Evolutionary conservation across 2,113 vertebrate genomes (phyloP), one percentile per base, ranked within the genome.

Genomic region (Falco punctatus): DNA sequence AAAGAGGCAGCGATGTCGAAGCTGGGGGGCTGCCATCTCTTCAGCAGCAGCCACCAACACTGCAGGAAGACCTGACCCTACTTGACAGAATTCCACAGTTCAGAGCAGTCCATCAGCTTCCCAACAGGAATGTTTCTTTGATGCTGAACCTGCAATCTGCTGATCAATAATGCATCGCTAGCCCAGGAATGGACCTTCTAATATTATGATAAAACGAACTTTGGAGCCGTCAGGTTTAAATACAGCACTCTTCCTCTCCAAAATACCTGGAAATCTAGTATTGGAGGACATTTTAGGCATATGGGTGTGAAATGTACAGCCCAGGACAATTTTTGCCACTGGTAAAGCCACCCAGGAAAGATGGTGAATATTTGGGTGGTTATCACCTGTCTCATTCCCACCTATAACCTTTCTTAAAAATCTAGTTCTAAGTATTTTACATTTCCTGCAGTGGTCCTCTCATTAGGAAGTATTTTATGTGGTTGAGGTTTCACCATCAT

Each of bases 1-100:
- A 73, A 75, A 81, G 59, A 33, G 2, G 7, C 7, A 4, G 12
- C 0, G 0, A 38, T 55, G 24, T 81, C 28, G 5, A 79, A 44
- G 15, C 22, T 4, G 5, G 4, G 7, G 19, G 15, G 5, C 42
- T 30, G 40, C 23, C 23, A 35, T 2, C 12, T 13, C 3, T 18
- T 44, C 54, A 18, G 32, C 65, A 74, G 54, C 33, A 73, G 62
- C 22, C 44, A 71, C 28, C 7, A 0, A 33, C 28, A 15, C 21
- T 38, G n/a, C 32, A 85, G 33, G 35, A 80, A 80, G 13, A 38
- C 24, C 65, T 30, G 38, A 49, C 9, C 10, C 44, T 21, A 15
- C 74, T 59, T 2, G 2, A 27, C 3, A 23, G 54, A 23, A 23
- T 30, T 81, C 14, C 24, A 21, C 0, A 0, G 62, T 7, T 65